Percentiles rank a stretch among this genome's conserved stretches.
These are phyloP conservation scores for Esox niger DNA, from an alignment of 2,113 vertebrate species.

Conservation along the genomic window DNA sequence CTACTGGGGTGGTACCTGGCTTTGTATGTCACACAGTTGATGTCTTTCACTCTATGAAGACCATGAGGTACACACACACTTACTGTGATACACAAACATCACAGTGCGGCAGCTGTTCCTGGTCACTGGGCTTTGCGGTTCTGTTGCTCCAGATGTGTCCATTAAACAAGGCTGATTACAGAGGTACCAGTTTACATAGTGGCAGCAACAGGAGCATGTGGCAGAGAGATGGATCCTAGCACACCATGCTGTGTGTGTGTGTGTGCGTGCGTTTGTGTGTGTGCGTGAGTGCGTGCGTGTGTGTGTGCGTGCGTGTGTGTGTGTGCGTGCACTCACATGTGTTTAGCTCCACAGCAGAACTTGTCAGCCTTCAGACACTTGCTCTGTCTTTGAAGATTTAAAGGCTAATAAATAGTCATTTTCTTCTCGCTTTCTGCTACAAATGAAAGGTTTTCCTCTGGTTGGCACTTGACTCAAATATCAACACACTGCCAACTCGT, in stretches of 20 bases:
- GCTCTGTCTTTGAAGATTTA: constrained; percentile 69
- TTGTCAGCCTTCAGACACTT: constrained; percentile 63
- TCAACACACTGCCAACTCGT: constrained; percentile 70
- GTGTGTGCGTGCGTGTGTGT: no score
- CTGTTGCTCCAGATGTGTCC: constrained; percentile 74
- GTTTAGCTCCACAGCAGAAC: constrained; percentile 52
- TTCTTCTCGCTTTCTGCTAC: constrained; percentile 56
- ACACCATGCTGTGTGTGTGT: no score
- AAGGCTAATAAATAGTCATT: constrained; percentile 74
- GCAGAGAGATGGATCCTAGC: constrained; percentile 56
- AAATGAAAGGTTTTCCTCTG: constrained; percentile 65
- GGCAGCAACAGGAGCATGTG: constrained; percentile 77
- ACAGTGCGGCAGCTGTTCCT: constrained; percentile 74
- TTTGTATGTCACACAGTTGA: constrained; percentile 70
- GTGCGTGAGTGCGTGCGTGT: no score
- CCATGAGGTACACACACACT: no score
- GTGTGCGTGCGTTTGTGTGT: no score
- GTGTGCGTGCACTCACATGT: no score
- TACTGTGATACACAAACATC: background rate
- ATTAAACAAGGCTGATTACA: constrained; percentile 82
- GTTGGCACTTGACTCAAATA: constrained; percentile 71
- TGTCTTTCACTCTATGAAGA: constrained; percentile 40
- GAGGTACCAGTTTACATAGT: constrained; percentile 78
- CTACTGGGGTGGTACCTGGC: constrained; percentile 53
- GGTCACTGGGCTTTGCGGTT: constrained; percentile 72